Conservation (phyloP, 2,113 vertebrate genomes). For the Notarius lentiginosus region DNA sequence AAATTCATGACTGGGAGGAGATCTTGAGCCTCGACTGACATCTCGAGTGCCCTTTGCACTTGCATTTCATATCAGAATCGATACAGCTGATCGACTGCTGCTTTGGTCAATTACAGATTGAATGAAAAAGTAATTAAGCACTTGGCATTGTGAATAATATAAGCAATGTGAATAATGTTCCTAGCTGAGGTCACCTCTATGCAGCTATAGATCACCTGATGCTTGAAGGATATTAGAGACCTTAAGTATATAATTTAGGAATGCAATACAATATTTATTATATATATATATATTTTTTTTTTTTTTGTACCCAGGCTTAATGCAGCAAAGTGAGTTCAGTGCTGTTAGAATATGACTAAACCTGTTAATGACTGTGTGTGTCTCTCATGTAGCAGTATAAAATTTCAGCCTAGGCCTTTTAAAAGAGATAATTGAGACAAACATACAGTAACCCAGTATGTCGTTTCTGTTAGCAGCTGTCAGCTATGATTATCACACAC, state of each 20-base stretch:
- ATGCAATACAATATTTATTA: conserved; percentile 22
- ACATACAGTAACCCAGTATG: conserved; percentile 38
- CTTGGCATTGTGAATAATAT: conserved; percentile 32
- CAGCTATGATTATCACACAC: conserved; percentile 55
- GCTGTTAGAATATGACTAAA: neutral
- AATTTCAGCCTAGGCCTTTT: conserved; percentile 52
- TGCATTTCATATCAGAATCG: conserved; percentile 40
- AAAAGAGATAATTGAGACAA: conserved; percentile 47
- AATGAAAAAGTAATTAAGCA: conserved; percentile 43
- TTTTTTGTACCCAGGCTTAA: neutral
- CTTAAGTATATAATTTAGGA: conserved; percentile 13
- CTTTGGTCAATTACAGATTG: conserved; percentile 40
- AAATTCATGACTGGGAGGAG: conserved; percentile 22
- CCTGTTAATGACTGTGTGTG: neutral
- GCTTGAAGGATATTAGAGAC: conserved; percentile 2
- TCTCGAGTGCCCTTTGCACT: conserved; percentile 3
- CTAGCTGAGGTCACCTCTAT: conserved; percentile 31
- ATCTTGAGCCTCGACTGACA: conserved; percentile 19
- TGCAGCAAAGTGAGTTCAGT: conserved; percentile 22
- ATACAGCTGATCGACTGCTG: conserved; percentile 42
- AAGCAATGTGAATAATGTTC: neutral
- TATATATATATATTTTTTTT: too few species aligned
- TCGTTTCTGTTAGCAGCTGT: conserved; percentile 51
- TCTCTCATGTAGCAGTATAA: conserved; percentile 22
- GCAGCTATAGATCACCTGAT: conserved; percentile 8